Evolutionary conservation across 1,140 invertebrate genomes (phyloP), one percentile per base, ranked within the genome.

Genomic region (Drosophila obscura): DNA sequence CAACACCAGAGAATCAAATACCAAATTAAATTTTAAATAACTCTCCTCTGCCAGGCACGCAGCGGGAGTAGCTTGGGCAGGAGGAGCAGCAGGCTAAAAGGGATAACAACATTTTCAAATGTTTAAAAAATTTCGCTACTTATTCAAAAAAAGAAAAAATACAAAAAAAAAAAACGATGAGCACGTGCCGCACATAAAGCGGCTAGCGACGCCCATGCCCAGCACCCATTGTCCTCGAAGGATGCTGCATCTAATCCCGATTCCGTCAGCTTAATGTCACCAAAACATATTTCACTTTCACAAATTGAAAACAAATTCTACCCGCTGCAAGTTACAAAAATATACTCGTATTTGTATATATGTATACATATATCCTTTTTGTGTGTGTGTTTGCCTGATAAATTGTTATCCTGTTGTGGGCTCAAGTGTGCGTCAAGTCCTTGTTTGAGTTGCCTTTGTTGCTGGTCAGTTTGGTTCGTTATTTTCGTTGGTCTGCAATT

Each of bases 271-370:
- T 88, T 88, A 89, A 83, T 84, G 83, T 88, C 83, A 88, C 83
- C 84, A 88, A 88, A 88, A 88, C 83, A 88, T 88, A 88, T 88
- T 88, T 88, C 79, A 80, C 79, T 88, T 83, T 79, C 58, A 66
- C 67, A 59, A 88, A 77, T 88, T 76, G 80, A 76, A 89, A 88
- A 89, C 80, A 88, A 89, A 89, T 88, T 88, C 74, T 51, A 61
- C 48, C 79, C 49, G 72, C 50, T 46, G 65, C 48, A 73, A 76
- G 79, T 66, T 79, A 73, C 63, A 87, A 80, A 73, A 79, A 83
- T 28, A 51, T 19, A 28, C 19, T 19, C 19, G 19, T 19, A 16
- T 16, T 16, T 16, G 16, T n/a, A 56, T 11, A 57, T 69, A 3
- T 22, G 22, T 22, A 39, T 69, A 57, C 31, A 16, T 43, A 31